Evolutionary conservation across 2,797 vertebrate genomes (phyloP).

Genomic region (Pogonophryne albipinna): DNA sequence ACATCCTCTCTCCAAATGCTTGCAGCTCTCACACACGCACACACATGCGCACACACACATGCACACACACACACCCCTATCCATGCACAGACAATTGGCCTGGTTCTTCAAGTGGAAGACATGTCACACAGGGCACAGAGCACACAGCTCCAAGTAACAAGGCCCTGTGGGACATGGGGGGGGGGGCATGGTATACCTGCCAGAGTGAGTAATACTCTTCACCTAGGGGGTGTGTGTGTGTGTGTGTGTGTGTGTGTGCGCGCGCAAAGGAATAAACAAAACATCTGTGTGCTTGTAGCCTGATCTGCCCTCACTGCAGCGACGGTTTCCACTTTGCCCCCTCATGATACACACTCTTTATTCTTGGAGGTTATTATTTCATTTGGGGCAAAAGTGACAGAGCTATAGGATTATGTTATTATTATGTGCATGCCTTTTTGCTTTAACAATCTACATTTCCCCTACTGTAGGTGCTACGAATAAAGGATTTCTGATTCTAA

Average conservation of each 20-base stretch:
- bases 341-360: constrained; percentile 34
- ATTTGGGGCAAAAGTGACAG: constrained; percentile 43
- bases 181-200: constrained; percentile 62
- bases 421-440: too few species aligned
- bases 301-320: constrained; percentile 17
- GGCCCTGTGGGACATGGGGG: constrained; percentile 66
- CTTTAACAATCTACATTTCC: too few species aligned
- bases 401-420: constrained; percentile 41
- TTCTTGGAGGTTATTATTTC: constrained; percentile 72
- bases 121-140: constrained; percentile 67
- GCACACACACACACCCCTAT: constrained; percentile 24
- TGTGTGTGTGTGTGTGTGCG: constrained; percentile 21
- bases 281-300: constrained; percentile 27
- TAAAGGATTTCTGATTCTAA: too few species aligned
- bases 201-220: constrained; percentile 71
- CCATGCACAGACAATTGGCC: constrained; percentile 66
- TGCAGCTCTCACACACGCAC: constrained; percentile 14
- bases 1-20: constrained; percentile 48
- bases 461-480: too few species aligned
- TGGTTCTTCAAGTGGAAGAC: constrained; percentile 71
- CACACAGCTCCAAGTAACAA: constrained; percentile 67
- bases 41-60: too few species aligned
- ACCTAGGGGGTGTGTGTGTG: constrained; percentile 20
- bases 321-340: constrained; percentile 5
- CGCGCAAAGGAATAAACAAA: constrained; percentile 31